Evolutionary conservation across 2,113 vertebrate genomes (phyloP), one percentile per base, ranked within the genome.

Genomic region (Atrichornis clamosus): DNA sequence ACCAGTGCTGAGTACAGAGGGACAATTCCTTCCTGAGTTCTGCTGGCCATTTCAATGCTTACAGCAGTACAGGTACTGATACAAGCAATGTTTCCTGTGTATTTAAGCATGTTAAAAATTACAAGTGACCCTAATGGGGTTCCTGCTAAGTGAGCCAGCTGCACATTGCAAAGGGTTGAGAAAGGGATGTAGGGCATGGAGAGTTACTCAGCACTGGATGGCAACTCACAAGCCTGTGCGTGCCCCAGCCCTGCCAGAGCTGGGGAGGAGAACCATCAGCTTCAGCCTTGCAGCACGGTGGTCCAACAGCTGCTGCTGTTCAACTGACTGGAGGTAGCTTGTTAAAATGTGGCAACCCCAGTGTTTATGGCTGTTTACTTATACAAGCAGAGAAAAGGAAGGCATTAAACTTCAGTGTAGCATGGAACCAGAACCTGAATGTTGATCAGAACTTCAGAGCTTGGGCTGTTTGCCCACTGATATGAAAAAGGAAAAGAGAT

Each of bases 151-250:
- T 28, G 30, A 18, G 23, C 32, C 44, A 70, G 60, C 33, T 81
- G 52, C 32, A 19, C 0, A 0, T 33, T 60, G 10, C 26, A 30
- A 74, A 85, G 62, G 5, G 10, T 44, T 84, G 49, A 32, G 70
- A 73, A 84, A 47, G 14, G 52, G 65, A 8, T 32, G 27, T 15
- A 32, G 27, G 27, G 7, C 56, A 5, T 19, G 16, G 16, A 90
- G 37, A 49, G 49, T 17, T 67, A 9, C 39, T 72, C 12, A 6
- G 56, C 1, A 1, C 41, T 1, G 13, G 22, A 6, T 39, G 47
- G 14, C 26, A 59, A 1, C 17, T 37, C 23, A 2, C 6, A 21
- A 82, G 24, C 15, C n/a, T n/a, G 15, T 53, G 69, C 0, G 1
- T 75, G 47, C 47, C 72, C 27, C 35, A 16, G 35, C 11, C 18